Conservation (phyloP, 2,888 invertebrate species). For the Euspilapteryx auroguttella region DNA sequence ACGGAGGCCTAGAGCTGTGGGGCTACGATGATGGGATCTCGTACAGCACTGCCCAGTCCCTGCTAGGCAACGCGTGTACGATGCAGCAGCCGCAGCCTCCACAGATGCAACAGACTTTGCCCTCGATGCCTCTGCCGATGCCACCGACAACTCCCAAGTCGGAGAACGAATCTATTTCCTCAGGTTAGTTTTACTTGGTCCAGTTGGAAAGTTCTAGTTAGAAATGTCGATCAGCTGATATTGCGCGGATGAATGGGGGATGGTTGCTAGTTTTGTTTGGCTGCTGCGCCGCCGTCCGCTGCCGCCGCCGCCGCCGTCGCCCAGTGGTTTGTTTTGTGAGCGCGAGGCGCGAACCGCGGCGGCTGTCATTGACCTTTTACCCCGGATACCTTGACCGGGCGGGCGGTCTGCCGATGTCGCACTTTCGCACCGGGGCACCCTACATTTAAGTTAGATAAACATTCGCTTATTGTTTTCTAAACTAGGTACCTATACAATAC, state of each 20-base stretch:
- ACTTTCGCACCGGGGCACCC: too few species aligned
- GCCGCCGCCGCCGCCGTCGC: conserved; percentile 5
- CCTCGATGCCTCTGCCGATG: conserved; percentile 52
- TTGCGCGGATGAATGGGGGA: too few species aligned
- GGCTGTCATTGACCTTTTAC: conserved; percentile 57
- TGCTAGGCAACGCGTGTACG: conserved; percentile 47
- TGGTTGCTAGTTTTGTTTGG: conserved; percentile 2
- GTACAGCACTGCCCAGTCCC: conserved; percentile 42
- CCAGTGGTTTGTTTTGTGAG: conserved; percentile 1
- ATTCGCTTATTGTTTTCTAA: too few species aligned
- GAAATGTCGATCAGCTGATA: conserved; percentile 2
- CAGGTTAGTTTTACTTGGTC: conserved; percentile 45
- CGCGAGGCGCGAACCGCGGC: conserved; percentile 16
- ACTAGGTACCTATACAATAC: too few species aligned
- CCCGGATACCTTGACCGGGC: conserved; percentile 58
- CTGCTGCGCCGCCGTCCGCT: conserved; percentile 4
- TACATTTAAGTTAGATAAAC: too few species aligned
- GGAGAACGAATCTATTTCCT: conserved; percentile 56
- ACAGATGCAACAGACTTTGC: conserved; percentile 55
- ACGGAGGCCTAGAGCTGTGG: conserved; percentile 82
- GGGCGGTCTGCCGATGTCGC: too few species aligned
- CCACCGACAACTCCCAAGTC: conserved; percentile 55
- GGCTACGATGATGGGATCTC: conserved; percentile 64
- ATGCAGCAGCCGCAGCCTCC: conserved; percentile 52
- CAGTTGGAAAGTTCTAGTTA: conserved; percentile 5